These are phyloP conservation scores for Pocillopora meandrina DNA, from an alignment of 92 coral and sea anemone species.

Conservation along the genomic window DNA sequence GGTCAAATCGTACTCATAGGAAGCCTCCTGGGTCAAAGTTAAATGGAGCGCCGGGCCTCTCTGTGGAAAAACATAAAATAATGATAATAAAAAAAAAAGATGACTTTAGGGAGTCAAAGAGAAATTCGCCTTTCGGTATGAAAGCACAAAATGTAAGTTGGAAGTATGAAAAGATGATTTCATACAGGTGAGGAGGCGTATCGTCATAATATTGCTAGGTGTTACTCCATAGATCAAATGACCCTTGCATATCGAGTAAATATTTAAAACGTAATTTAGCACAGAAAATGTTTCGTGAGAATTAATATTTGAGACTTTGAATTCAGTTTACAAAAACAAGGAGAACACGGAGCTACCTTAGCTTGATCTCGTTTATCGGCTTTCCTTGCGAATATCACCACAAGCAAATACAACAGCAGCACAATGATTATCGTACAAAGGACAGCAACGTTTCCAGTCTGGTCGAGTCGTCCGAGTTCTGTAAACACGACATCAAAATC, in stretches of 20 bases:
- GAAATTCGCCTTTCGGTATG: no score
- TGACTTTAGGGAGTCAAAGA: no score
- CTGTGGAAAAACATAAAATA: slow-evolving; percentile 29
- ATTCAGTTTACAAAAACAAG: background rate
- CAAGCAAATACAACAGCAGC: slow-evolving; percentile 59
- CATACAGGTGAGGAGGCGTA: no score
- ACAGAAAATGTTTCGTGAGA: background rate
- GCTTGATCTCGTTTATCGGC: slow-evolving; percentile 66
- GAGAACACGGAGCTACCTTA: slow-evolving; percentile 44
- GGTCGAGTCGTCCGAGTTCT: slow-evolving; percentile 62
- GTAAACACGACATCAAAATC: slow-evolving; percentile 73
- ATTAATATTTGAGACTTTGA: background rate
- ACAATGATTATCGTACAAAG: slow-evolving; percentile 56
- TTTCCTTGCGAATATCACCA: slow-evolving; percentile 70
- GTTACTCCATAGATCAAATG: no score
- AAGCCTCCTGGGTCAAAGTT: slow-evolving; percentile 2
- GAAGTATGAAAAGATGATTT: no score
- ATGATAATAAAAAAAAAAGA: background rate
- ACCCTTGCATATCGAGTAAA: no score
- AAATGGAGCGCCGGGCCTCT: slow-evolving; percentile 71
- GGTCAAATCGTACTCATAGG: slow-evolving; percentile 61
- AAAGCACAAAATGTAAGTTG: no score
- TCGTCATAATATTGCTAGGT: no score
- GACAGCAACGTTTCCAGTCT: slow-evolving; percentile 79
- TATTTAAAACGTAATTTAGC: no score